Conservation (phyloP, 2,888 invertebrate species). For the Agrotis ipsilon region DNA sequence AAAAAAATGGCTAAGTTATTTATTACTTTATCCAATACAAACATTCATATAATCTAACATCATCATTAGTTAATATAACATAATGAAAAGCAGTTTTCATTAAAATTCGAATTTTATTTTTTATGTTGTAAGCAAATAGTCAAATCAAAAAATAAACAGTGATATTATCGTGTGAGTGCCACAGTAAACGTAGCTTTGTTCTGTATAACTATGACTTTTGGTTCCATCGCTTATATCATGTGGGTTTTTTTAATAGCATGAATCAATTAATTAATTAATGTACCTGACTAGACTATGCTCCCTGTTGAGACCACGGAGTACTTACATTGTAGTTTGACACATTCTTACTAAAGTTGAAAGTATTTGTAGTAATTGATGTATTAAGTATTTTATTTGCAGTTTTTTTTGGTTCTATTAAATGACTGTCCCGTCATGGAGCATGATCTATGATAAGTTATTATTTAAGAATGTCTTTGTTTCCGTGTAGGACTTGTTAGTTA, state of each 20-base stretch:
- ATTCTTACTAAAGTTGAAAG: conserved; percentile 22
- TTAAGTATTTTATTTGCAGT: conserved; percentile 49
- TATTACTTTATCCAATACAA: no score
- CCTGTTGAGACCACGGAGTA: conserved; percentile 59
- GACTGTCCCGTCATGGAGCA: conserved; percentile 52
- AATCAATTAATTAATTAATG: conserved; percentile 66
- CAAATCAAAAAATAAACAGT: conserved; percentile 37
- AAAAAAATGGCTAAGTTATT: no score
- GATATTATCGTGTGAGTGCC: conserved; percentile 66
- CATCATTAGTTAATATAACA: no score
- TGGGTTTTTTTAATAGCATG: conserved; percentile 91
- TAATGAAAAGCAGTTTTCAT: no score
- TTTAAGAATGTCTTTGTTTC: conserved; percentile 62
- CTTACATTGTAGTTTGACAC: conserved; percentile 45
- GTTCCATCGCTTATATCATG: conserved; percentile 87
- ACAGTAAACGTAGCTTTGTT: conserved; percentile 72
- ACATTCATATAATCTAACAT: no score
- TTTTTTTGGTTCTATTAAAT: conserved; percentile 22
- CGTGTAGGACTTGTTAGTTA: conserved; percentile 70
- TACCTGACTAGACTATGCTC: conserved; percentile 75
- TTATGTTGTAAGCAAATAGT: conserved; percentile 35
- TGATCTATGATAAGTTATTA: conserved; percentile 52
- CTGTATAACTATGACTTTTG: conserved; percentile 72
- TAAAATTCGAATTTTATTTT: no score
- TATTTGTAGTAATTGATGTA: conserved; percentile 44